These are phyloP conservation scores for Heterodera carotae DNA, from an alignment of 1,140 invertebrate genomes.

Conservation along the genomic window DNA sequence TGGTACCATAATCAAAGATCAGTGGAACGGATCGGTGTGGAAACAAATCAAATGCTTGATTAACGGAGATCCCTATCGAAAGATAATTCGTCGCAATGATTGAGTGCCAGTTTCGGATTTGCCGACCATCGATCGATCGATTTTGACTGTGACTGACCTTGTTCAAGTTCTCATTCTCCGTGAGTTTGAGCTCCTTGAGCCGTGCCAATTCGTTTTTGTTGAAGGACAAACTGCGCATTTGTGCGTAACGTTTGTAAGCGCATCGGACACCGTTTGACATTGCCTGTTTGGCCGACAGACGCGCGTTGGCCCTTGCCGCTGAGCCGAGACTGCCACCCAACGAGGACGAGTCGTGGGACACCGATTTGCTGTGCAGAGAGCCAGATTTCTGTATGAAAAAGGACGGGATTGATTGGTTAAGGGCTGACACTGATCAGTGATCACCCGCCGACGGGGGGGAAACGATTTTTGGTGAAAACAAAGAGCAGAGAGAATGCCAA, in stretches of 20 bases:
- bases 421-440: too few relatives aligned
- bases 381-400: constrained; percentile 8
- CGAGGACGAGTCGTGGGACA: constrained; percentile 44
- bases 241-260: constrained; percentile 56
- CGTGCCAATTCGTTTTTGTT: constrained; percentile 56
- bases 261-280: constrained; percentile 59
- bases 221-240: constrained; percentile 63
- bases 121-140: too few relatives aligned
- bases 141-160: too few relatives aligned
- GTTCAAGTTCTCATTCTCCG: constrained; percentile 65
- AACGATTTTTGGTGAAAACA: too few relatives aligned
- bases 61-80: too few relatives aligned
- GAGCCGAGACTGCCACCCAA: constrained; percentile 44
- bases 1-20: too few relatives aligned
- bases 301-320: constrained; percentile 43
- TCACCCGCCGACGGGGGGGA: too few relatives aligned
- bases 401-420: constrained; percentile 19
- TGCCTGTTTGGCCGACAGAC: constrained; percentile 54
- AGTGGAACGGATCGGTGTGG: too few relatives aligned
- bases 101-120: too few relatives aligned
- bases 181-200: constrained; percentile 63
- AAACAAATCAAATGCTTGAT: too few relatives aligned
- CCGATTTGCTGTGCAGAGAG: constrained; percentile 21
- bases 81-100: too few relatives aligned
- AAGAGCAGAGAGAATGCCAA: too few relatives aligned